These are phyloP conservation scores for Neodiprion pinetum DNA, from an alignment of 1,140 invertebrate species.

Conservation along the genomic window DNA sequence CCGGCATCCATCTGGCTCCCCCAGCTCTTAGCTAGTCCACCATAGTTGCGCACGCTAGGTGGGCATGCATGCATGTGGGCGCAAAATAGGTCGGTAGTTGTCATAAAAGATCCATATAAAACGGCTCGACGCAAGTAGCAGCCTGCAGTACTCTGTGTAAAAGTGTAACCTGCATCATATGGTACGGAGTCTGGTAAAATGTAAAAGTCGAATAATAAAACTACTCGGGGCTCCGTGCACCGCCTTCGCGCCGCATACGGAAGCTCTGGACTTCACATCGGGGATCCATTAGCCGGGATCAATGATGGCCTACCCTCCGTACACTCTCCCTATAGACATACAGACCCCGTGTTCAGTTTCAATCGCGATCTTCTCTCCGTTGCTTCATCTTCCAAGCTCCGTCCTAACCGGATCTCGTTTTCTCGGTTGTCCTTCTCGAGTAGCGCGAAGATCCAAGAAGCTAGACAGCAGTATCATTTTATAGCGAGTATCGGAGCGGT, in stretches of 20 bases:
- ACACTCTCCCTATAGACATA: neutral
- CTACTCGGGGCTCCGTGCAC: neutral
- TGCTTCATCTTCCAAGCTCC: no score
- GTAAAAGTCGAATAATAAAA: constrained; percentile 5
- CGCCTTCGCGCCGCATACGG: neutral
- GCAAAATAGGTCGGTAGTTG: constrained; percentile 1
- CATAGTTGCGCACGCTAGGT: no score
- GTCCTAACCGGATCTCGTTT: no score
- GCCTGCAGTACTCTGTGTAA: neutral
- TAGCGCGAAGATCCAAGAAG: no score
- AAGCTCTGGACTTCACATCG: neutral
- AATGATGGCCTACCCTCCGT: neutral
- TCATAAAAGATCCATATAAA: constrained; percentile 2
- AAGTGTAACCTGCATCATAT: neutral
- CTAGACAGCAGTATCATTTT: no score
- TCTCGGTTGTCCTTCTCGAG: no score
- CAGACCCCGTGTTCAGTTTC: neutral
- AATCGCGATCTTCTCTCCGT: neutral
- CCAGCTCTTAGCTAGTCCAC: neutral
- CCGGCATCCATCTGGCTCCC: constrained; percentile 3
- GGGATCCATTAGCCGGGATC: neutral
- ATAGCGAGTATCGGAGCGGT: neutral
- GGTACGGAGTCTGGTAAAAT: neutral
- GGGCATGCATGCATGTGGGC: neutral
- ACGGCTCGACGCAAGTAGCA: neutral